phyloP scores from a whole-genome alignment of 2,888 invertebrate species.

The Cosmia trapezina region DNA sequence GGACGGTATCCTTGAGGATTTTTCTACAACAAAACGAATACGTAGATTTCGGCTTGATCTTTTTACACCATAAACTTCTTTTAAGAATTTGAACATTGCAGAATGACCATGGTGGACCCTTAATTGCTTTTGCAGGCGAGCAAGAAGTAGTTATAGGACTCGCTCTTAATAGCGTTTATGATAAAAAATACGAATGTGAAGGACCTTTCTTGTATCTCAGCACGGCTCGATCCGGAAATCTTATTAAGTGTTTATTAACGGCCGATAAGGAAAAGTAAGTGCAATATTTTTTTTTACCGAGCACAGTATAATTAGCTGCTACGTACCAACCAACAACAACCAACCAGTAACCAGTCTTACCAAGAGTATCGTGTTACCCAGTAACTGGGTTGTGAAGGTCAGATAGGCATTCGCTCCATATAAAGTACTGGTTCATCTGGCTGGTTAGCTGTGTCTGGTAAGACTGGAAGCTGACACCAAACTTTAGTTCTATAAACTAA shows the following conservation, averaged over 20 bases:
- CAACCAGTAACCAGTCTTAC: neutral
- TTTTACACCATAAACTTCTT: neutral
- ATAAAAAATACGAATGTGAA: conserved; percentile 59
- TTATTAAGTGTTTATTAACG: conserved; percentile 57
- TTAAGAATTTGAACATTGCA: conserved; percentile 38
- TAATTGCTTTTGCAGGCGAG: conserved; percentile 66
- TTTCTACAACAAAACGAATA: neutral
- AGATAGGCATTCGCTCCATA: neutral
- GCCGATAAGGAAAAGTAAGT: conserved; percentile 35
- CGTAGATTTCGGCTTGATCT: too few species aligned
- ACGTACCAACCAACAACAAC: neutral
- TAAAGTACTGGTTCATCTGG: neutral
- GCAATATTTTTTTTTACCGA: neutral
- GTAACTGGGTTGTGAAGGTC: neutral
- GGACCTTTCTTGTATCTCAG: conserved; percentile 73
- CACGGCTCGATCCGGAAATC: conserved; percentile 60
- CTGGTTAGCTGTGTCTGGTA: neutral
- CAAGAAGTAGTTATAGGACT: conserved; percentile 70
- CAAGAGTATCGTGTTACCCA: neutral
- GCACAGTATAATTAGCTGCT: neutral
- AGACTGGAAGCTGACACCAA: neutral
- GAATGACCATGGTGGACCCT: conserved; percentile 77
- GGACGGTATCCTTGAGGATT: neutral
- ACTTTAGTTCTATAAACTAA: too few species aligned
- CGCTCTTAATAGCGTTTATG: conserved; percentile 65